These are phyloP conservation scores for Nycteola revayana DNA, from an alignment of 2,888 invertebrate species.

Conservation along the genomic window DNA sequence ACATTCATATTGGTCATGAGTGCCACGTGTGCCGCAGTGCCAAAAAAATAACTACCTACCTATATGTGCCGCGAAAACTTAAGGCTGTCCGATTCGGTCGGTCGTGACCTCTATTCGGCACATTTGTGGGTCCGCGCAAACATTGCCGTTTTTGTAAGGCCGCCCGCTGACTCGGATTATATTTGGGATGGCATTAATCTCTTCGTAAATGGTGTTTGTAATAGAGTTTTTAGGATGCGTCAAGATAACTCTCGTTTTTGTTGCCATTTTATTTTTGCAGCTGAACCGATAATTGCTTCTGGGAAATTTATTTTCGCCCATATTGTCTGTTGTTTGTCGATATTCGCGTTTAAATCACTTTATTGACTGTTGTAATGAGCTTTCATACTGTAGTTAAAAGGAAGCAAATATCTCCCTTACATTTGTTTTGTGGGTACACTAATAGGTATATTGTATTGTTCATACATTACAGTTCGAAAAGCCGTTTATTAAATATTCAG, in stretches of 20 bases:
- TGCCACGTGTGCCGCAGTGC: constrained; percentile 40
- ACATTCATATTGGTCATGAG: constrained; percentile 72
- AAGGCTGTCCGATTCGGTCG: constrained; percentile 41
- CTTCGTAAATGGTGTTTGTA: constrained; percentile 34
- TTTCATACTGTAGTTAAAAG: too few relatives aligned
- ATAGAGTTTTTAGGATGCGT: constrained; percentile 35
- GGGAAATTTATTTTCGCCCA: background rate
- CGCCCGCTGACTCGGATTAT: constrained; percentile 37
- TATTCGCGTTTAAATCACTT: too few relatives aligned
- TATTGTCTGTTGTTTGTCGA: too few relatives aligned
- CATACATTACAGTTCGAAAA: too few relatives aligned
- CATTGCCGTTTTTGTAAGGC: constrained; percentile 44
- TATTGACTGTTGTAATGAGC: too few relatives aligned
- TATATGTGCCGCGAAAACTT: constrained; percentile 35
- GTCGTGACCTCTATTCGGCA: constrained; percentile 41
- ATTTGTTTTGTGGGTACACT: too few relatives aligned
- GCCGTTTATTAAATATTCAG: too few relatives aligned
- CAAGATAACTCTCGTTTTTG: constrained; percentile 26
- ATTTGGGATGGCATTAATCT: constrained; percentile 38
- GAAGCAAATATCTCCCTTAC: too few relatives aligned
- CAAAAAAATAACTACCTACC: constrained; percentile 46
- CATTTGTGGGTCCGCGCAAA: constrained; percentile 42
- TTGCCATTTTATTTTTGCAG: constrained; percentile 13
- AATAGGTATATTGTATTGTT: too few relatives aligned
- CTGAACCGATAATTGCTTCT: constrained; percentile 18